Percentiles rank a stretch among this genome's conserved stretches.
Evolutionary conservation across 2,113 vertebrate genomes (phyloP).

Genomic region (Mirounga angustirostris): DNA sequence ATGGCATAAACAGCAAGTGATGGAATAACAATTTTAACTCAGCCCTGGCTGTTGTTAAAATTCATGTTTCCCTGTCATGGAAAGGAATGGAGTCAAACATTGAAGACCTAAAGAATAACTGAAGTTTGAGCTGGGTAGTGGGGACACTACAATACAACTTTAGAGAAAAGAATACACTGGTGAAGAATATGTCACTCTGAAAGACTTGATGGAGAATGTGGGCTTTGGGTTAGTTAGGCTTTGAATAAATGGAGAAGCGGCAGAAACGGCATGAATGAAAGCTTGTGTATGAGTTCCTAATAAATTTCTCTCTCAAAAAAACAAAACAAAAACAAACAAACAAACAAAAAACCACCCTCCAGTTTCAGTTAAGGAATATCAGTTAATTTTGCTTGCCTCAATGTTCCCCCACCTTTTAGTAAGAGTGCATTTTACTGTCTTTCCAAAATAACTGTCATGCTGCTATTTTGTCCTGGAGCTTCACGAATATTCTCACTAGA

Average conservation of each 20-base stretch:
- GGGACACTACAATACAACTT: background rate
- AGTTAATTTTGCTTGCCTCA: background rate
- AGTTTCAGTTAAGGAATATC: background rate
- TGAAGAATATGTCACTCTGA: background rate
- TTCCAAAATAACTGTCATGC: background rate
- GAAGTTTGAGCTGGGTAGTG: background rate
- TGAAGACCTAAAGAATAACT: background rate
- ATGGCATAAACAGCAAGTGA: background rate
- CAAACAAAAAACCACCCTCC: background rate
- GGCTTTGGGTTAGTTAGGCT: background rate
- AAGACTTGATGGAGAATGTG: background rate
- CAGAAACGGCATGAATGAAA: background rate
- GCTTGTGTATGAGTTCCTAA: background rate
- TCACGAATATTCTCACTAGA: background rate
- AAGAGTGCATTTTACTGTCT: background rate
- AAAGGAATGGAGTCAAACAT: background rate
- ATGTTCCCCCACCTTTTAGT: background rate
- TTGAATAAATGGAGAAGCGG: background rate
- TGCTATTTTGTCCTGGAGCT: background rate
- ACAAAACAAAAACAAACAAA: background rate
- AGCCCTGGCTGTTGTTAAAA: background rate
- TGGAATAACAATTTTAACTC: background rate
- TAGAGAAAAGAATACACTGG: background rate
- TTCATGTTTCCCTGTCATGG: background rate
- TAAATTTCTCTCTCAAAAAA: background rate